phyloP scores from a whole-genome alignment of 2,888 invertebrate genomes.

The Acholoe squamosa region DNA sequence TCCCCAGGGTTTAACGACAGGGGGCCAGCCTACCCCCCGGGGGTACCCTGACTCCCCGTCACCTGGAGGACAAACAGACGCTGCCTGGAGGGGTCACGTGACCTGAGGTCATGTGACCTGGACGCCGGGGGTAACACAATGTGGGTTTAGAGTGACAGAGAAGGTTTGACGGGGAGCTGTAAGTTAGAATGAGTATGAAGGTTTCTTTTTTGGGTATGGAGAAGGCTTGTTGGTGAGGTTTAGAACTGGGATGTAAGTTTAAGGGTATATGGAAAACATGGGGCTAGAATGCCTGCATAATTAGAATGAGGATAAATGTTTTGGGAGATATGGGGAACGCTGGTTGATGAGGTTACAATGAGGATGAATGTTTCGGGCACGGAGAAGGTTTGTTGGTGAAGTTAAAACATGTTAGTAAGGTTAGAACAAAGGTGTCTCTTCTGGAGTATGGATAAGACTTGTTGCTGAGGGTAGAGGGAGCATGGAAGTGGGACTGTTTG shows the following conservation, averaged over 20 bases:
- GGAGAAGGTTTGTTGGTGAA: too few species aligned
- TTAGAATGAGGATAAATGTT: too few species aligned
- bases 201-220: background rate
- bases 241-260: background rate
- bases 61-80: constrained; percentile 52
- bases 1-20: background rate
- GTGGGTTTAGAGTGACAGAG: background rate
- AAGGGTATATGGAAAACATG: background rate
- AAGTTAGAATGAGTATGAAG: too few species aligned
- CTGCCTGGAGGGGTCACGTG: constrained; percentile 22
- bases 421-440: too few species aligned
- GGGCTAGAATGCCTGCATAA: too few species aligned
- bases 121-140: background rate
- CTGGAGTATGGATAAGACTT: background rate
- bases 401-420: too few species aligned
- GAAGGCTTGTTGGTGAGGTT: background rate
- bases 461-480: background rate
- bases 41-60: constrained; percentile 36
- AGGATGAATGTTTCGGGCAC: too few species aligned
- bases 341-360: background rate
- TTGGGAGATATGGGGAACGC: background rate
- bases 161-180: background rate
- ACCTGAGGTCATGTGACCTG: constrained; percentile 33
- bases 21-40: background rate
- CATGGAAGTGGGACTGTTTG: background rate